Evolutionary conservation across 2,888 invertebrate species (phyloP), one percentile per base, ranked within the genome.

Genomic region (Rhopalosiphum nymphaeae): DNA sequence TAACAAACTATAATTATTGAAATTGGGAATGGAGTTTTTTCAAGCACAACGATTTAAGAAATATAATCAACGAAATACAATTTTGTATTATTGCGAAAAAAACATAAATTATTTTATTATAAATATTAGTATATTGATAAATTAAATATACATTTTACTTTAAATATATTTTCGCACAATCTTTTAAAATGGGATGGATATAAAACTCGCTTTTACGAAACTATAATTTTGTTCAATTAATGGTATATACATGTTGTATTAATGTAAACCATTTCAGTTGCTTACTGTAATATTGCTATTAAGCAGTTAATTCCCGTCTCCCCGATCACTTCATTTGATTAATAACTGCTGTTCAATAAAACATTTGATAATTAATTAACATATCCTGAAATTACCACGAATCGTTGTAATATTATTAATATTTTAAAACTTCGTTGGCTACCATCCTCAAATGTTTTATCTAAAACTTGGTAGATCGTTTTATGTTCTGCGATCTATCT

Each of bases 401-500:
- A n/a, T 42, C 78, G 36, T 36, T 9, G 21, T 84, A 36, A 84
- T 84, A 84, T 61, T 61, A 61, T 61, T 11, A 61, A 61, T 61
- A 61, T n/a, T 67, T 67, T 67, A 16, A 67, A 67, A 67, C 5
- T 16, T 16, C n/a, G 67, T 67, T n/a, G 67, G n/a, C n/a, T 16
- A 67, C n/a, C n/a, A n/a, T 67, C 67, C 67, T n/a, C 67, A 67
- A 67, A 67, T 67, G 42, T 84, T 84, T 84, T 84, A 42, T 84
- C 36, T 36, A 84, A 26, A 25, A 42, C 42, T 42, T 9, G 84
- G 42, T 84, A 25, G 84, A 84, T 84, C 10, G 42, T 84, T 84
- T 84, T 36, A 84, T 84, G 84, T 42, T 21, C 3, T 84, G 42
- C 42, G 9, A 84, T 42, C 84, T 25, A 42, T 42, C 53, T 53